These are phyloP conservation scores for Thymallus thymallus DNA, from an alignment of 2,113 vertebrate species.

Conservation along the genomic window DNA sequence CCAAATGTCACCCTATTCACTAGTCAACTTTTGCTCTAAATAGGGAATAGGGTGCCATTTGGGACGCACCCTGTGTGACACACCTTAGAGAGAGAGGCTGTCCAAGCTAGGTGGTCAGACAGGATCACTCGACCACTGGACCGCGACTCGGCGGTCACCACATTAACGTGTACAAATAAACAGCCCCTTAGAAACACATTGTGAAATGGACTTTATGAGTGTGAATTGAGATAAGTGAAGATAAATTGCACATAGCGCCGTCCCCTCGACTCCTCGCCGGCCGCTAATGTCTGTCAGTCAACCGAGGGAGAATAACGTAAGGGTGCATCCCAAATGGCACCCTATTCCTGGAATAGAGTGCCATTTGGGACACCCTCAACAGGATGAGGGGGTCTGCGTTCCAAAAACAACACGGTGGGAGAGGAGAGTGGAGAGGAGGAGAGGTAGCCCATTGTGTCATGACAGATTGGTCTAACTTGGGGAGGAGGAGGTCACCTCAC, in stretches of 20 bases:
- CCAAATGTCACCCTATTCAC: no score
- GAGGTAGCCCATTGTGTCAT: slow-evolving; percentile 77
- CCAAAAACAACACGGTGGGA: slow-evolving; percentile 85
- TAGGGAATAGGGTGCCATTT: no score
- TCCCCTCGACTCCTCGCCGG: slow-evolving; percentile 59
- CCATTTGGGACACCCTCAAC: no score
- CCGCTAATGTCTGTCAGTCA: slow-evolving; percentile 82
- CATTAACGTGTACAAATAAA: slow-evolving; percentile 45
- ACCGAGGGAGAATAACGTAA: slow-evolving; percentile 77
- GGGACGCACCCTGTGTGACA: neutral
- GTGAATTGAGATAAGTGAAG: slow-evolving; percentile 67
- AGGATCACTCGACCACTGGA: neutral
- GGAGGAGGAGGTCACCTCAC: slow-evolving; percentile 56
- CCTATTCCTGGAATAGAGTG: no score
- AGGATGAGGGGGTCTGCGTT: slow-evolving; percentile 68
- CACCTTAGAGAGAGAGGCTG: slow-evolving; percentile 19
- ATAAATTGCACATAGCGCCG: slow-evolving; percentile 75
- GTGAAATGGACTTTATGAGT: slow-evolving; percentile 50
- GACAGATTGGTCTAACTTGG: slow-evolving; percentile 80
- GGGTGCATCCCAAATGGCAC: slow-evolving; percentile 23
- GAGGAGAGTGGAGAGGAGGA: slow-evolving; percentile 29
- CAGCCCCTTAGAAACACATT: neutral
- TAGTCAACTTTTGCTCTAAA: no score
- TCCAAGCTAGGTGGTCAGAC: slow-evolving; percentile 34
- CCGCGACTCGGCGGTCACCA: slow-evolving; percentile 19